phyloP scores from a whole-genome alignment of 2,888 invertebrate genomes.

The Amphipyra berbera region DNA sequence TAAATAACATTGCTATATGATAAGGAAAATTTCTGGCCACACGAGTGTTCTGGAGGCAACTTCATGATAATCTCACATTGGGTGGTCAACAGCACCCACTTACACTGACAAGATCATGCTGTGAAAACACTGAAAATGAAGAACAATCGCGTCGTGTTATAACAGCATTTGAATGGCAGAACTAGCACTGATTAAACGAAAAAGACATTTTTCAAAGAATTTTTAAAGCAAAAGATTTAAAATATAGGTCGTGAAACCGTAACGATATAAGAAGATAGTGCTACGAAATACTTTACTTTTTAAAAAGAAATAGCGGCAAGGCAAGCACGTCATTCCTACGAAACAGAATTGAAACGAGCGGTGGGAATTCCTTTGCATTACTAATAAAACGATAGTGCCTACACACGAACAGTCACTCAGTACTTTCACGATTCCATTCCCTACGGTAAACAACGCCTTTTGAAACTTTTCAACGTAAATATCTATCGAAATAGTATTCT shows the following conservation, averaged over 20 bases:
- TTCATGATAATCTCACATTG: too few species aligned
- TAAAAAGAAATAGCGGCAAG: slow-evolving; percentile 26
- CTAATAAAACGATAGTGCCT: slow-evolving; percentile 52
- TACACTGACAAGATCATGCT: too few species aligned
- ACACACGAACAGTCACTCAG: slow-evolving; percentile 39
- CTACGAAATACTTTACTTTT: slow-evolving; percentile 15
- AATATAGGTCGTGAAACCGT: slow-evolving; percentile 5
- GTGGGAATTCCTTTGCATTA: slow-evolving; percentile 55
- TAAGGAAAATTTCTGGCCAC: too few species aligned
- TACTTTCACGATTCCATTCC: slow-evolving; percentile 40
- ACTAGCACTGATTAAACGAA: too few species aligned
- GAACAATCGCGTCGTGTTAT: too few species aligned
- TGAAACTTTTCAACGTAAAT: slow-evolving; percentile 23
- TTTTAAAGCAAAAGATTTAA: neutral
- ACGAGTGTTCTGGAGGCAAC: too few species aligned
- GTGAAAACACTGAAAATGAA: too few species aligned
- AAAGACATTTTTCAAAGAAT: too few species aligned
- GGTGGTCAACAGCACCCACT: too few species aligned
- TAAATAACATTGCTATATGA: too few species aligned
- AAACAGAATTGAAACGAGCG: slow-evolving; percentile 42
- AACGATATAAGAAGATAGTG: slow-evolving; percentile 13
- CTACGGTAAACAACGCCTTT: slow-evolving; percentile 32
- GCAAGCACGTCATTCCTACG: slow-evolving; percentile 35
- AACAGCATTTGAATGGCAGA: too few species aligned
- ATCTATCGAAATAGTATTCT: slow-evolving; percentile 10